These are phyloP conservation scores for Phrynosoma platyrhinos DNA, from an alignment of 2,113 vertebrate genomes.

Conservation along the genomic window DNA sequence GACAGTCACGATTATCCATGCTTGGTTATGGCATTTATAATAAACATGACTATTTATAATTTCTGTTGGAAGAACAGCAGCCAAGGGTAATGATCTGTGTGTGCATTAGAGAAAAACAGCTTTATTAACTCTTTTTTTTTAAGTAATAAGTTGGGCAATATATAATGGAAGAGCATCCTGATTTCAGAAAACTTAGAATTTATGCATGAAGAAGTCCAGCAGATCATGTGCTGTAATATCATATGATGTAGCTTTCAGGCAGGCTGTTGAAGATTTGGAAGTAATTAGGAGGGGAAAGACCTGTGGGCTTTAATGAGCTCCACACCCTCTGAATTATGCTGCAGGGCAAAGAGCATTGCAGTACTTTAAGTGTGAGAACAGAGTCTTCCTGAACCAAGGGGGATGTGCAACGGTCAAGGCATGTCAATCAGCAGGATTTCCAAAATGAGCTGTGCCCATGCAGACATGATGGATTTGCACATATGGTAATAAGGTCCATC, in stretches of 20 bases:
- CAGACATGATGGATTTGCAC: neutral
- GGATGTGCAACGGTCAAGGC: conserved; percentile 50
- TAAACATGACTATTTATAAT: neutral
- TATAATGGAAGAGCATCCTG: conserved; percentile 13
- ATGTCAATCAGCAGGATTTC: neutral
- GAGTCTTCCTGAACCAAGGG: conserved; percentile 35
- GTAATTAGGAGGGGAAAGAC: conserved; percentile 52
- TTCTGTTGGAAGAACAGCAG: neutral
- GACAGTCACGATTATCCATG: neutral
- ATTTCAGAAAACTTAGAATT: conserved; percentile 55
- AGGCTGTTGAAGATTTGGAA: conserved; percentile 52
- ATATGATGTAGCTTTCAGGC: conserved; percentile 87
- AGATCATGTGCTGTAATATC: conserved; percentile 86
- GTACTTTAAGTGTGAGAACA: conserved; percentile 23
- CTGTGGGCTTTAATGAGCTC: conserved; percentile 61
- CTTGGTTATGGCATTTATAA: neutral
- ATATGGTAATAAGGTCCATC: neutral
- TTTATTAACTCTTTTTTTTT: neutral
- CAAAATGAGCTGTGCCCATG: neutral
- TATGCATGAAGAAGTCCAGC: conserved; percentile 59
- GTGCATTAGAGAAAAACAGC: neutral
- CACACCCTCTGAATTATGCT: conserved; percentile 65
- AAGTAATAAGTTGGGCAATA: neutral
- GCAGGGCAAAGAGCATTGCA: conserved; percentile 61
- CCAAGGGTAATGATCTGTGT: neutral